Percentiles rank a stretch among this genome's conserved stretches.
Evolutionary conservation across 2,888 invertebrate species (phyloP).

Genomic region (Habrosyne pyritoides): DNA sequence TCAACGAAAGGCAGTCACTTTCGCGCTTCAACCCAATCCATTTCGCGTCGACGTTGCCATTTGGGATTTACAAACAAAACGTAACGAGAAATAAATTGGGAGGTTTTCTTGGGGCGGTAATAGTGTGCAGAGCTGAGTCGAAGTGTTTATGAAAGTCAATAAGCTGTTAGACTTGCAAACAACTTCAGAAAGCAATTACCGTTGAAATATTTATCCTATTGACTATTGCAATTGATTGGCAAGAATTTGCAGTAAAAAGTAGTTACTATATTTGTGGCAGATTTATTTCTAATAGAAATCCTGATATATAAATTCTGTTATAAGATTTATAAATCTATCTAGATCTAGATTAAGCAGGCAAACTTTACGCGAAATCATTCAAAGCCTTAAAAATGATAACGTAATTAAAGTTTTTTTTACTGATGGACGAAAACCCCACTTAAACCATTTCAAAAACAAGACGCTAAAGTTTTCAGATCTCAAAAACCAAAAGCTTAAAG

Average conservation of each 20-base stretch:
- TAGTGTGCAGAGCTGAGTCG: conserved; percentile 1
- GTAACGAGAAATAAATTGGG: conserved; percentile 23
- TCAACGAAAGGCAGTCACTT: conserved; percentile 12
- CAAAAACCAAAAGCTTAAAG: background rate
- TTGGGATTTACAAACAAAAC: conserved; percentile 21
- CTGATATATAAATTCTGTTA: background rate
- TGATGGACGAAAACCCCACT: background rate
- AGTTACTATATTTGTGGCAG: background rate
- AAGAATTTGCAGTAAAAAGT: background rate
- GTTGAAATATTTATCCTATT: background rate
- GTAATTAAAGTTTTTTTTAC: background rate
- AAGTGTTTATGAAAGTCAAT: conserved; percentile 6
- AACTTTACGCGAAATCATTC: too few relatives aligned
- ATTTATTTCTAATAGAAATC: background rate
- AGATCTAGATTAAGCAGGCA: too few relatives aligned
- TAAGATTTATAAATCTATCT: background rate
- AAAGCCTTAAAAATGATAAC: background rate
- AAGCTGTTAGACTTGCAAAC: conserved; percentile 3
- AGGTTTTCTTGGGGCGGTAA: conserved; percentile 8
- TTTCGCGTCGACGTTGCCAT: conserved; percentile 14
- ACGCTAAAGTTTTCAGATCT: background rate
- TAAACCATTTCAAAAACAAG: background rate
- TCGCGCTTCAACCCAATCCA: conserved; percentile 18
- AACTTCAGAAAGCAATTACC: background rate
- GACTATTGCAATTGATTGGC: background rate